phyloP scores from a whole-genome alignment of 2,888 invertebrate genomes.

The Apodemia duryi region DNA sequence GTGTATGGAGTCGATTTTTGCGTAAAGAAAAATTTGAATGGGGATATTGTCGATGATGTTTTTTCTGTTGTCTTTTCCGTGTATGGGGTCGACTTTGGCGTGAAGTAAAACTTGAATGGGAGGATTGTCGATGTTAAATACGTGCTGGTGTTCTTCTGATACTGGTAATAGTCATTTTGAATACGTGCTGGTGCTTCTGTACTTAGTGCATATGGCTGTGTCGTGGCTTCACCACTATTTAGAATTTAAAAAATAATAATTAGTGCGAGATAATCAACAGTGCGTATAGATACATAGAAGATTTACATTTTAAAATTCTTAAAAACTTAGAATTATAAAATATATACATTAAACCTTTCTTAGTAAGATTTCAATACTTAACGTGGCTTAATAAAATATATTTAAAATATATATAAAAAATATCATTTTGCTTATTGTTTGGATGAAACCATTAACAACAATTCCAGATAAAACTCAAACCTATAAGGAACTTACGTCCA shows the following conservation, averaged over 20 bases:
- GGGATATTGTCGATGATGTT: conserved; percentile 41
- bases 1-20: conserved; percentile 37
- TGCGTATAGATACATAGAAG: background rate
- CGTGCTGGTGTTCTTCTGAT: conserved; percentile 35
- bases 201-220: conserved; percentile 67
- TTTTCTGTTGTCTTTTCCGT: conserved; percentile 44
- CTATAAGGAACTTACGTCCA: too few species aligned
- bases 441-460: too few species aligned
- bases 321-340: background rate
- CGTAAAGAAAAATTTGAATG: conserved; percentile 42
- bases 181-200: conserved; percentile 49
- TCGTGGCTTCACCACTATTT: conserved; percentile 63
- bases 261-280: conserved; percentile 33
- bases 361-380: too few species aligned
- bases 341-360: background rate
- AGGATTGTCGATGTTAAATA: conserved; percentile 38
- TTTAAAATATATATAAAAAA: too few species aligned
- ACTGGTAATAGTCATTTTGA: conserved; percentile 44
- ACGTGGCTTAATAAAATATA: too few species aligned
- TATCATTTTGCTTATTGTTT: too few species aligned
- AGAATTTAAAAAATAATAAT: conserved; percentile 55
- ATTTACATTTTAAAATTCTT: background rate
- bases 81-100: conserved; percentile 33
- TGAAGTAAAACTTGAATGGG: conserved; percentile 42
- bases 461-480: too few species aligned